Evolutionary conservation across 2,797 vertebrate species (phyloP).

Genomic region (Lepilemur ruficaudatus): DNA sequence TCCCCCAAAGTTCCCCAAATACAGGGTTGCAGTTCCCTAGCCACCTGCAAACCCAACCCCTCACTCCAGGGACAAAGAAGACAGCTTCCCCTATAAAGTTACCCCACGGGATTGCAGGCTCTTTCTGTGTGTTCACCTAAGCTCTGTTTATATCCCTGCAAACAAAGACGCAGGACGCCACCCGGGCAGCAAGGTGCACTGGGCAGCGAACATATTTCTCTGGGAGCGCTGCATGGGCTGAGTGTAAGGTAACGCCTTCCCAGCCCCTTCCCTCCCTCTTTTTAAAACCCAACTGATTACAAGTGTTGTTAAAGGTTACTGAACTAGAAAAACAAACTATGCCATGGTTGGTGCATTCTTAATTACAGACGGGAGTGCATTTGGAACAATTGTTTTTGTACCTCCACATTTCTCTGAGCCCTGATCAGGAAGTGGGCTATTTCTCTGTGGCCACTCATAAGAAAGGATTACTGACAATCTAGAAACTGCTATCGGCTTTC

Average conservation of each 20-base stretch:
- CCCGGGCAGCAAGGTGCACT: background rate
- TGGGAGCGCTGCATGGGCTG: background rate
- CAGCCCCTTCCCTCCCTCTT: background rate
- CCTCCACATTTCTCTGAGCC: background rate
- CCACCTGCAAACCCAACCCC: background rate
- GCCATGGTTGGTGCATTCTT: background rate
- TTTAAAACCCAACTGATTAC: conserved; percentile 16
- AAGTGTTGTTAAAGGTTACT: conserved; percentile 54
- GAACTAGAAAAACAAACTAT: conserved; percentile 2
- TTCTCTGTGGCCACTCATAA: background rate
- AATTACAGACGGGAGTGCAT: conserved; percentile 4
- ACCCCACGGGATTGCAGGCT: background rate
- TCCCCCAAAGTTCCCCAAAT: background rate
- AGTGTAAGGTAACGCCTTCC: conserved; percentile 14
- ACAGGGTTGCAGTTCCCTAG: background rate
- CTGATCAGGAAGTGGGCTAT: conserved; percentile 14
- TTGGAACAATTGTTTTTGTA: conserved; percentile 10
- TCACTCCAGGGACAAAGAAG: background rate
- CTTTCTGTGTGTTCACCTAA: background rate
- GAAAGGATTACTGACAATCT: conserved; percentile 58
- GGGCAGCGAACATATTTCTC: rapidly evolving
- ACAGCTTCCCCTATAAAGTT: background rate
- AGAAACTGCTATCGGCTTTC: conserved; percentile 53
- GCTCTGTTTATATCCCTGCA: conserved; percentile 31
- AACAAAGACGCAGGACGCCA: conserved; percentile 50